Base-by-base conservation (phyloP, 2,888 invertebrate genomes). In the Phlogophora meticulosa region DNA sequence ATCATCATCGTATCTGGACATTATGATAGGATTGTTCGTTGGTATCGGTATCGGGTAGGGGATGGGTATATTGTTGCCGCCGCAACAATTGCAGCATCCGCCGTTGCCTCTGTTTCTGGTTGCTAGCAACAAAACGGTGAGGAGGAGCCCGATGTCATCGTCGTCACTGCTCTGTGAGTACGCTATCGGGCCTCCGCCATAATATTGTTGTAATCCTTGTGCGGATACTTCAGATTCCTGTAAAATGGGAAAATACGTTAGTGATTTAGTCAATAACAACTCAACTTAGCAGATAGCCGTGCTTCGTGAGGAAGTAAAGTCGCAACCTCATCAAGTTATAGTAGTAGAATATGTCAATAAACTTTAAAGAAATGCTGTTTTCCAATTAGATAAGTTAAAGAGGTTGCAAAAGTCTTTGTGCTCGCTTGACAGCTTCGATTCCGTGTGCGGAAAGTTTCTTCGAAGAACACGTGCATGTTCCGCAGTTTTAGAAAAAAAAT, bases 21-120 rank as follows among this genome's bases (percentile, higher is more conserved):
- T 65, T 4, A 92, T 87, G n/a, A 92, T 76, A 0, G 90, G 85
- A 53, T 84, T 90, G 58, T 89, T 91, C 0, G 86, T 91, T 0
- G 92, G 91, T 20, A 91, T 78, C 0, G 92, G 88, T 64, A 93
- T 90, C 0, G 93, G 93, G 55, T 86, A 92, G 0, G 93, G 93
- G 40, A 92, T 83, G 0, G 91, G 92, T 11, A 92, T 84, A 24
- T 80, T 88, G 49, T 76, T 77, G 20, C 79, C 80, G 10, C 85
- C 72, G 55, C 87, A 86, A 62, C 87, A 87, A 32, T 90, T 84
- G 34, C 86, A 80, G 20, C 84, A 69, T 13, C 83, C 80, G 5
- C 74, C 52, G 4, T 84, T 80, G 51, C 86, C 84, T 40, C 81
- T 83, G 61, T 87, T 88, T 48, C 85, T 88, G 2, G 85, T 72